These are phyloP conservation scores for Pandion haliaetus DNA, from an alignment of 2,113 vertebrate genomes.

Conservation along the genomic window DNA sequence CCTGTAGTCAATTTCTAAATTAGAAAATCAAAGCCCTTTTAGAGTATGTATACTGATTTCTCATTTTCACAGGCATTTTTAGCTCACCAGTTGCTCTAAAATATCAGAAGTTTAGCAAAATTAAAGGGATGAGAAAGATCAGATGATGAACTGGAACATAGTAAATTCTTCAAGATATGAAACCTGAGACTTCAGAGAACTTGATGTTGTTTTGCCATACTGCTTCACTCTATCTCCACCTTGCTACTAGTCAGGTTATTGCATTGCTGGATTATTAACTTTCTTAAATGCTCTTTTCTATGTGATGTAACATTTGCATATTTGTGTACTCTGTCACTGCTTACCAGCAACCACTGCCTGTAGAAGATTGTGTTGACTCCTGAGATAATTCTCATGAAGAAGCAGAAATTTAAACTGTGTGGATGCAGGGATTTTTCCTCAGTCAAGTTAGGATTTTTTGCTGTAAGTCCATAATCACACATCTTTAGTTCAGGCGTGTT, in stretches of 20 bases:
- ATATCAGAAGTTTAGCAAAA: background rate
- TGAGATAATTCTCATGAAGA: background rate
- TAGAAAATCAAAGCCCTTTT: background rate
- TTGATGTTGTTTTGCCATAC: background rate
- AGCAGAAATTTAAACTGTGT: background rate
- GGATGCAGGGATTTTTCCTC: background rate
- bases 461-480: background rate
- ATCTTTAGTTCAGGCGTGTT: background rate
- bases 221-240: background rate
- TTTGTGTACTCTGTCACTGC: background rate
- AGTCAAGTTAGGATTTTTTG: background rate
- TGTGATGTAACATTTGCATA: background rate
- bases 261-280: background rate
- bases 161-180: background rate
- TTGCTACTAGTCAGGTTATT: background rate
- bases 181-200: background rate
- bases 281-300: background rate
- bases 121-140: background rate
- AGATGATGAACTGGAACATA: background rate
- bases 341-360: background rate
- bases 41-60: background rate
- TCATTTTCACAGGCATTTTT: background rate
- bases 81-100: background rate
- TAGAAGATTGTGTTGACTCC: background rate
- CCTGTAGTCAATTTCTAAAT: background rate